phyloP scores from a whole-genome alignment of 2,113 vertebrate species.

The Psittacula cyanocephala region DNA sequence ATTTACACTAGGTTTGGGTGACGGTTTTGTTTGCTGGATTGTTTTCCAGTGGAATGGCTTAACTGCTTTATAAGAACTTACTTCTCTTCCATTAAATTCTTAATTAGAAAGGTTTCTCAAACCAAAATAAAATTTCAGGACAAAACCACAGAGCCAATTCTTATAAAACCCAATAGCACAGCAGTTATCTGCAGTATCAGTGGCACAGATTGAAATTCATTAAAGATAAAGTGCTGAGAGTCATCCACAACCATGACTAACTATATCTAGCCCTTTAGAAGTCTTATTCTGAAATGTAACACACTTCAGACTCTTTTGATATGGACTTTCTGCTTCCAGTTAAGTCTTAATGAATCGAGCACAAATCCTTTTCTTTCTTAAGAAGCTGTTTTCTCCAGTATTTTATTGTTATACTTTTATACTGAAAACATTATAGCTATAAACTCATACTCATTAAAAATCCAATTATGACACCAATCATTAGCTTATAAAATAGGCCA shows the following conservation, averaged over 20 bases:
- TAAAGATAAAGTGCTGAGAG: neutral
- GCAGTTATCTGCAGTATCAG: neutral
- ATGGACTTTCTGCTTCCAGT: neutral
- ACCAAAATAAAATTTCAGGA: neutral
- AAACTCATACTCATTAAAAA: neutral
- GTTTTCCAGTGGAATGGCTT: neutral
- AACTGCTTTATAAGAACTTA: neutral
- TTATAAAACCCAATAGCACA: neutral
- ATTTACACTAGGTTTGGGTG: neutral
- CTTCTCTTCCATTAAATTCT: neutral
- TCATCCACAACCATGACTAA: neutral
- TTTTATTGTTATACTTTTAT: neutral
- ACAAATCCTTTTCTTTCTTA: neutral
- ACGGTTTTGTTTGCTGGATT: neutral
- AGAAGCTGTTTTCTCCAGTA: neutral
- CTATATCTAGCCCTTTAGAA: neutral
- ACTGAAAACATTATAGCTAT: neutral
- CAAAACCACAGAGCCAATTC: neutral
- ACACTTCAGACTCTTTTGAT: neutral
- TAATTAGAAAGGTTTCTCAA: neutral
- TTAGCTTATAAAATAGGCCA: neutral
- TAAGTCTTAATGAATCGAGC: neutral
- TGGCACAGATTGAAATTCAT: neutral
- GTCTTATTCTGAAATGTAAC: neutral
- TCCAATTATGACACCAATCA: neutral